A percentile compares a stretch with the other conserved stretches of the same genome.
Conservation (phyloP, 2,888 invertebrate species). For the Chymomyza amoena region DNA sequence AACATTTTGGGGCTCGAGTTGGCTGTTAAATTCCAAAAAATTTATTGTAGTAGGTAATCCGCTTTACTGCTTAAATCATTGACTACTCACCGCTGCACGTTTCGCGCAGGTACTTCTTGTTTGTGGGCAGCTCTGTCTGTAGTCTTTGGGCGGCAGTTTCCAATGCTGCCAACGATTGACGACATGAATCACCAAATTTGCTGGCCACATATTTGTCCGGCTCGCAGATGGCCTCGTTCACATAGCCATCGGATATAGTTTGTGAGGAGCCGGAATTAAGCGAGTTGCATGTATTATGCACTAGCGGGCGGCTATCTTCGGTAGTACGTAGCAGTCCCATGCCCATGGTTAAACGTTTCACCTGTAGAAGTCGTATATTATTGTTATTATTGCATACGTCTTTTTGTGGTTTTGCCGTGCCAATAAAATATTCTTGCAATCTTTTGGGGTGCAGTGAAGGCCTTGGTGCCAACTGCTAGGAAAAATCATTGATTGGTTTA, state of each 20-base stretch:
- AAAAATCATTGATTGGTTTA: too few relatives aligned
- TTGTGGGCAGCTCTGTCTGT: constrained; percentile 74
- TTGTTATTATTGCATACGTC: constrained; percentile 27
- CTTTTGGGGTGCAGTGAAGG: not conserved
- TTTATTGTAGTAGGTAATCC: not conserved
- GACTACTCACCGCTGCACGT: constrained; percentile 77
- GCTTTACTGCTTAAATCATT: not conserved
- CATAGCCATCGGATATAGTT: constrained; percentile 87
- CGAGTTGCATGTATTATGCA: constrained; percentile 82
- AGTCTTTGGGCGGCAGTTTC: constrained; percentile 73
- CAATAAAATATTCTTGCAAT: not conserved
- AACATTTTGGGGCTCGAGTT: constrained; percentile 80
- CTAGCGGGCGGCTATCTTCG: constrained; percentile 88
- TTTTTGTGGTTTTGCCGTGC: not conserved
- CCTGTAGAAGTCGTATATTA: constrained; percentile 70
- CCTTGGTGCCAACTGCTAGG: too few relatives aligned
- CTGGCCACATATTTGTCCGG: constrained; percentile 80
- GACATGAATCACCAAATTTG: constrained; percentile 79
- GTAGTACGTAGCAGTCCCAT: constrained; percentile 85
- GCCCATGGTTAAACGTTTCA: constrained; percentile 88
- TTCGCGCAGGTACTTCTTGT: constrained; percentile 78
- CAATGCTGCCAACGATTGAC: constrained; percentile 78
- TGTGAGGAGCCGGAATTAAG: constrained; percentile 85
- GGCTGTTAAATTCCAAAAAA: constrained; percentile 57
- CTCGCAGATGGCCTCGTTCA: constrained; percentile 88